phyloP scores from a whole-genome alignment of 2,888 invertebrate species.

The Pristionchus exspectatus region DNA sequence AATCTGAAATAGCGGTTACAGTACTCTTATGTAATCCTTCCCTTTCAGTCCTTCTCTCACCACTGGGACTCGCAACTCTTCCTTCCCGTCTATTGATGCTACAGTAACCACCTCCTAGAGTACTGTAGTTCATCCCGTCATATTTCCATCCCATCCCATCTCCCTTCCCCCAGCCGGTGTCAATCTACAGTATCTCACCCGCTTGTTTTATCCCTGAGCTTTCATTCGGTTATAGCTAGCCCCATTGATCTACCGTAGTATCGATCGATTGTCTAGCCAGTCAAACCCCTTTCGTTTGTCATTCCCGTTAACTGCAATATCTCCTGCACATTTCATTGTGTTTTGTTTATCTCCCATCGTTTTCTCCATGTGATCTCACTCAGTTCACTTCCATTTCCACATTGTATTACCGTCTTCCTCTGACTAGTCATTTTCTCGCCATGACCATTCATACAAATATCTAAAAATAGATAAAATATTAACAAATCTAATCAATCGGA shows the following conservation, averaged over 20 bases:
- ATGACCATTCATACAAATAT: neutral
- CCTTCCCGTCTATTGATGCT: constrained; percentile 31
- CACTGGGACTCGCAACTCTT: constrained; percentile 19
- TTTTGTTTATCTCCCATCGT: constrained; percentile 30
- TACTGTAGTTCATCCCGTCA: neutral
- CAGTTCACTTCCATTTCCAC: constrained; percentile 11
- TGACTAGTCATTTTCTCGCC: neutral
- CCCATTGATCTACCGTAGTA: constrained; percentile 1
- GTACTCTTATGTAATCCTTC: neutral
- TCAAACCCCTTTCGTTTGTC: neutral
- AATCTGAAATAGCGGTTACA: neutral
- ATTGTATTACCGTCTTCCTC: constrained; percentile 34
- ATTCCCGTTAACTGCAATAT: constrained; percentile 8
- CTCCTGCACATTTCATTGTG: neutral
- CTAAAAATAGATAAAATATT: constrained; percentile 12
- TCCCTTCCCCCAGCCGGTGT: neutral
- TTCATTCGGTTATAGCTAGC: neutral
- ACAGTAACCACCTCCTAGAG: neutral
- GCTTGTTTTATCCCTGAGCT: constrained; percentile 1
- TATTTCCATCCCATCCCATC: neutral
- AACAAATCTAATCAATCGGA: neutral
- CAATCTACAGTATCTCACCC: neutral
- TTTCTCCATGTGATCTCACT: constrained; percentile 13
- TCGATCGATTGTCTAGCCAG: constrained; percentile 20
- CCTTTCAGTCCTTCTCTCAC: neutral